phyloP scores from a whole-genome alignment of 2,113 vertebrate genomes.

The Lontra canadensis region DNA sequence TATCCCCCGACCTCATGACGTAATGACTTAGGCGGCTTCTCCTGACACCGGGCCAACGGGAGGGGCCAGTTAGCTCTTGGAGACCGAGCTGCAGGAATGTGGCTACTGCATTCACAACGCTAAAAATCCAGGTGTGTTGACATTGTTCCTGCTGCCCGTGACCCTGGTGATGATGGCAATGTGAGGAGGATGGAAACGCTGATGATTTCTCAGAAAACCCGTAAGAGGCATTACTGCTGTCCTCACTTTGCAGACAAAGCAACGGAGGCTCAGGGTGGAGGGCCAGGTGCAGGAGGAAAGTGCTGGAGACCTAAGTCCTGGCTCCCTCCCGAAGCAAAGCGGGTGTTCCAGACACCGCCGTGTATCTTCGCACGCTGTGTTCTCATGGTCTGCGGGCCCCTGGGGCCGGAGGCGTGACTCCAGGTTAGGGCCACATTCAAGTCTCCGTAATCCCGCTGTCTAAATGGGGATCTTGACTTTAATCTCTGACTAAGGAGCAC shows the following conservation, averaged over 20 bases:
- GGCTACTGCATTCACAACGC: not conserved
- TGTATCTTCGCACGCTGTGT: too few relatives aligned
- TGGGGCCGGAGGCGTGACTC: not conserved
- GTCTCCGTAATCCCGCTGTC: not conserved
- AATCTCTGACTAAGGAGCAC: not conserved
- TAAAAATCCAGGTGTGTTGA: not conserved
- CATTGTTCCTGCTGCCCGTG: not conserved
- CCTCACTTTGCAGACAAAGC: not conserved
- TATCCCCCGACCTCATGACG: fast-evolving
- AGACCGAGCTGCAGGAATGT: not conserved
- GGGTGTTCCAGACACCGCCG: not conserved
- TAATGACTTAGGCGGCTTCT: not conserved
- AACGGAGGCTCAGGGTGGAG: too few relatives aligned
- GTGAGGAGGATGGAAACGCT: too few relatives aligned
- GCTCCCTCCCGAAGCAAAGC: not conserved
- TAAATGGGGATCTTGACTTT: not conserved
- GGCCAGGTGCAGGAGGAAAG: too few relatives aligned
- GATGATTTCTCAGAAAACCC: not conserved
- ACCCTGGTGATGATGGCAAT: fast-evolving
- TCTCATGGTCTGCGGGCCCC: not conserved
- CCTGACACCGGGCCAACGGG: not conserved
- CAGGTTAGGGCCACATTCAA: not conserved
- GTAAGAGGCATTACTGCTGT: not conserved
- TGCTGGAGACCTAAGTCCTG: not conserved
- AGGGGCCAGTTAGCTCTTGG: not conserved